A percentile compares a stretch with the other conserved stretches of the same genome.
Evolutionary conservation across 2,888 invertebrate species (phyloP).

Genomic region (Stratiomys singularior): DNA sequence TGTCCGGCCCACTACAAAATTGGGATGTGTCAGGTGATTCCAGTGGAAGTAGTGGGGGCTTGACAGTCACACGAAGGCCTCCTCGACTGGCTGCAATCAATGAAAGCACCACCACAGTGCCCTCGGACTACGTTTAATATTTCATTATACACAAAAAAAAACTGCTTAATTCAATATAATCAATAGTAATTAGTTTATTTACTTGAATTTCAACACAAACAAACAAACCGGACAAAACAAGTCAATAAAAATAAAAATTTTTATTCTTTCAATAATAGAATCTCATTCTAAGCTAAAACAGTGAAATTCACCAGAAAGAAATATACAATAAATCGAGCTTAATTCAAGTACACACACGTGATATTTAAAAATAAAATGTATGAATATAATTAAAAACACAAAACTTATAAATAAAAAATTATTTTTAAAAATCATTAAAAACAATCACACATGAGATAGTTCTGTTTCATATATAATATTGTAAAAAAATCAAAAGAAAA

Average conservation of each 20-base stretch:
- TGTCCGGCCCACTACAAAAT: slow-evolving; percentile 65
- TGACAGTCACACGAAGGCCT: slow-evolving; percentile 62
- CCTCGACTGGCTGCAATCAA: slow-evolving; percentile 69
- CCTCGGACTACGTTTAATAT: slow-evolving; percentile 70
- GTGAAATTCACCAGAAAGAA: not conserved
- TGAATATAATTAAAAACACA: slow-evolving; percentile 19
- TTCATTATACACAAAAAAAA: slow-evolving; percentile 36
- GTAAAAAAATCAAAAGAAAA: slow-evolving; percentile 13
- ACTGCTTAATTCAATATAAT: not conserved
- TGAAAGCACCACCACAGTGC: slow-evolving; percentile 69
- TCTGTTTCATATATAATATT: slow-evolving; percentile 21
- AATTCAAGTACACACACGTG: slow-evolving; percentile 48
- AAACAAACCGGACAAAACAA: slow-evolving; percentile 5
- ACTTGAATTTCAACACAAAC: not conserved
- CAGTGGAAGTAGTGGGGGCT: slow-evolving; percentile 58
- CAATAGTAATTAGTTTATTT: not conserved
- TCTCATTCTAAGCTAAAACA: not conserved
- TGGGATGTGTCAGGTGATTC: slow-evolving; percentile 62
- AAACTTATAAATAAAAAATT: no score
- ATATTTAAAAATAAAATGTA: slow-evolving; percentile 42
- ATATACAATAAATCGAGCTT: slow-evolving; percentile 43
- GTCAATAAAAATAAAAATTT: not conserved
- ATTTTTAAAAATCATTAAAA: not conserved
- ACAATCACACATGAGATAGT: not conserved
- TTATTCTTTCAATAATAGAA: not conserved